Evolutionary conservation across 2,797 vertebrate genomes (phyloP), one percentile per base, ranked within the genome.

Genomic region (Fringilla coelebs): DNA sequence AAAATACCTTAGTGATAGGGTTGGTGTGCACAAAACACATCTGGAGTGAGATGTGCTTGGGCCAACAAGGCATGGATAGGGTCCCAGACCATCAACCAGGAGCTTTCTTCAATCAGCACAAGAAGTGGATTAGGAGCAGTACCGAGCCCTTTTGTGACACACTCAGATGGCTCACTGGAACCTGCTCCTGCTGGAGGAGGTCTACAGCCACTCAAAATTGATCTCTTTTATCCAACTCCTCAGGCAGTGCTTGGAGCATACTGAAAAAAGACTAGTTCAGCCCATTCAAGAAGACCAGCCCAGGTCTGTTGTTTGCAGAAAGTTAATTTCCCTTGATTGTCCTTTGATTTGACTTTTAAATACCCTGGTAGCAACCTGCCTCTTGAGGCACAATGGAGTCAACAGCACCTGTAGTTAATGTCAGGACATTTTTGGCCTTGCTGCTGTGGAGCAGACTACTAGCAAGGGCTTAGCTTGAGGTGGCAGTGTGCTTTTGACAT

Each of bases 41-140:
- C 24, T 31, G 32, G 34, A 71, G 40, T 0, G 2, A 86, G 38
- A 61, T 0, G 1, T n/a, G 11, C 28, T 60, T 51, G 2, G 6
- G 25, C 32, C 24, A 83, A 13, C 18, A 43, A 66, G 26, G 21
- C 3, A 4, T 38, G 1, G 1, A 55, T 13, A 40, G 48, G 18
- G 22, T 45, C 29, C 32, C 26, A 71, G 17, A 12, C 17, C 41
- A 36, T 31, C 22, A 67, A 36, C 31, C 25, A 67, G 32, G 6
- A 48, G 20, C 26, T 68, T 52, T 75, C 43, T 57, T 82, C 52
- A 63, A 7, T 31, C 49, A 72, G 24, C 48, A 32, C 25, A 36
- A 55, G 26, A 17, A 72, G 9, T 1, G 1, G n/a, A 61, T 78
- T 38, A 49, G n/a, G 26, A 90, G 26, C 28, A 80, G 18, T 40